These are phyloP conservation scores for Hedychridium roseum DNA, from an alignment of 2,888 invertebrate species.

Conservation along the genomic window DNA sequence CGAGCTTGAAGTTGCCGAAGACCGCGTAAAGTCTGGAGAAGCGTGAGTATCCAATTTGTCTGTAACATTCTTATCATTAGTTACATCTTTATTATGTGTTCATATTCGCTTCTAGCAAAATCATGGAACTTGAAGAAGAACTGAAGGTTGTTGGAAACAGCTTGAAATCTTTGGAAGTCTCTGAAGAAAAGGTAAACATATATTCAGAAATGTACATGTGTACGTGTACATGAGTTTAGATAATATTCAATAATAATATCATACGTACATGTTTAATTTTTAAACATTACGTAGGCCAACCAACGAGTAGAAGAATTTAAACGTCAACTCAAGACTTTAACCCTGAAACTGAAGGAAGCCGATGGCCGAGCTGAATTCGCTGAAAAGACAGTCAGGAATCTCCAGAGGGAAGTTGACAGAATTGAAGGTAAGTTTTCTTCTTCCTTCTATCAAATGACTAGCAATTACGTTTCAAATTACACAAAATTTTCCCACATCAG, in stretches of 20 bases:
- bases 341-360: constrained; percentile 96
- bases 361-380: constrained; percentile 99
- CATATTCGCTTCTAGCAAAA: constrained; percentile 66
- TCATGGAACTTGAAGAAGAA: constrained; percentile 81
- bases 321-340: constrained; percentile 95
- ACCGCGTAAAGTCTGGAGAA: constrained; percentile 98
- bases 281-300: constrained; percentile 73
- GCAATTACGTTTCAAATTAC: no score
- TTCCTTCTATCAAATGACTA: background rate
- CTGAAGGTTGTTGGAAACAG: constrained; percentile 97
- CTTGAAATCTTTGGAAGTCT: constrained; percentile 99
- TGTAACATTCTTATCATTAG: no score
- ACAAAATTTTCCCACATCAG: no score
- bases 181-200: constrained; percentile 98
- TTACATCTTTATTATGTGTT: no score
- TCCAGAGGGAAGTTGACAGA: constrained; percentile 99
- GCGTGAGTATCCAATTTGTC: constrained; percentile 65
- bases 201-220: no score
- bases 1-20: constrained; percentile 99
- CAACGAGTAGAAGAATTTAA: constrained; percentile 99
- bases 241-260: no score
- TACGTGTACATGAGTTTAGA: no score
- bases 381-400: constrained; percentile 99
- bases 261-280: background rate
- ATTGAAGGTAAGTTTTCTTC: constrained; percentile 87